Evolutionary conservation across 2,797 vertebrate genomes (phyloP).

Genomic region (Ibycter americanus): DNA sequence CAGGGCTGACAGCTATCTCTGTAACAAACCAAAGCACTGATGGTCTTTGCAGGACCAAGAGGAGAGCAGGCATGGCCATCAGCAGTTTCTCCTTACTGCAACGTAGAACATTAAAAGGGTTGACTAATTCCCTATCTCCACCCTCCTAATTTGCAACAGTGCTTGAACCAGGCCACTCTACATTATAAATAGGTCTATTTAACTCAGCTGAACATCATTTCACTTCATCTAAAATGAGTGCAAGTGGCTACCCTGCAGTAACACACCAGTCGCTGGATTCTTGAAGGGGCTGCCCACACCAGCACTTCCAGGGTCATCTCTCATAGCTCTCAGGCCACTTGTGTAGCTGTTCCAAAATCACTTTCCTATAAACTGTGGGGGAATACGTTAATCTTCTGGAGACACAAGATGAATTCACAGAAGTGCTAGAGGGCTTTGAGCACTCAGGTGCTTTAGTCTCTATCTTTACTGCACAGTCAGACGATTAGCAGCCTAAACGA

Average conservation of each 20-base stretch:
- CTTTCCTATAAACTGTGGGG: rapidly evolving
- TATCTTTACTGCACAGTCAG: neutral
- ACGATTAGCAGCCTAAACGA: neutral
- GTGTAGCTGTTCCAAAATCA: neutral
- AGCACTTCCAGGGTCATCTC: neutral
- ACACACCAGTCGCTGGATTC: neutral
- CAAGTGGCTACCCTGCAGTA: neutral
- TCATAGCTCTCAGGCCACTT: neutral
- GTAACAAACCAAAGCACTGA: neutral
- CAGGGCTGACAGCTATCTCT: neutral
- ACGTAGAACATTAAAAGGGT: neutral
- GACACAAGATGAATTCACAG: neutral
- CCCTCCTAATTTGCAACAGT: neutral
- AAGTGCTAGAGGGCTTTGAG: neutral
- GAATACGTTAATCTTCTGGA: neutral
- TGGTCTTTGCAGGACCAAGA: neutral
- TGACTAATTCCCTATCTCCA: neutral
- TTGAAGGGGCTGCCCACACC: neutral
- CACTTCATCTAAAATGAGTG: neutral
- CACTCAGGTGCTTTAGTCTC: neutral
- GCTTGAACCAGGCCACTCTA: neutral
- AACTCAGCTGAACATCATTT: neutral
- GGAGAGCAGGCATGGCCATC: neutral
- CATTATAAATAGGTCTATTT: neutral
- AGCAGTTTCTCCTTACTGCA: neutral